These are phyloP conservation scores for Aphelinus certus DNA, from an alignment of 1,140 invertebrate species.

Conservation along the genomic window DNA sequence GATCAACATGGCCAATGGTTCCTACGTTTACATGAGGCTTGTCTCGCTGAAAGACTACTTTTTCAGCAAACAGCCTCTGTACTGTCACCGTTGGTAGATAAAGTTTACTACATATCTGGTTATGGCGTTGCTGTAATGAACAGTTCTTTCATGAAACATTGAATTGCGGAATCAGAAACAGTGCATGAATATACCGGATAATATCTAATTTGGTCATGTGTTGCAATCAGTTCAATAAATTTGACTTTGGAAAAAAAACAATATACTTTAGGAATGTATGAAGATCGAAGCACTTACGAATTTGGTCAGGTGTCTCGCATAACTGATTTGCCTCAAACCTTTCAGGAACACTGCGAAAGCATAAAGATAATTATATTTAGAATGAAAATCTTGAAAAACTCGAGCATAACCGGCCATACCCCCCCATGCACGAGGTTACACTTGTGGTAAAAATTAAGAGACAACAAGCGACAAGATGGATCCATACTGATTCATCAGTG, in stretches of 20 bases:
- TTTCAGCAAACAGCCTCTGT: conserved; percentile 73
- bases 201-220: neutral
- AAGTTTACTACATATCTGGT: conserved; percentile 41
- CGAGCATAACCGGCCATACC: neutral
- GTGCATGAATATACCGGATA: neutral
- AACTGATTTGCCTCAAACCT: conserved; percentile 47
- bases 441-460: neutral
- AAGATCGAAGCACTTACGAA: conserved; percentile 50
- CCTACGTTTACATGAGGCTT: conserved; percentile 99
- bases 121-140: conserved; percentile 46
- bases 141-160: conserved; percentile 13
- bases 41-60: conserved; percentile 77
- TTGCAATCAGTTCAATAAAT: neutral
- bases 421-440: conserved; percentile 10
- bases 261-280: neutral
- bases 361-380: conserved; percentile 27
- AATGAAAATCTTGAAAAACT: neutral
- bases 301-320: conserved; percentile 51
- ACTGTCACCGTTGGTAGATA: conserved; percentile 51
- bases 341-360: conserved; percentile 53
- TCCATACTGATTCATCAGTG: too few species aligned
- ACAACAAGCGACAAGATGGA: neutral
- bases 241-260: conserved; percentile 2
- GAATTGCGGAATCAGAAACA: neutral
- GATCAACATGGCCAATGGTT: conserved; percentile 99